Evolutionary conservation across 2,888 invertebrate genomes (phyloP).

Genomic region (Eupithecia subfuscata): DNA sequence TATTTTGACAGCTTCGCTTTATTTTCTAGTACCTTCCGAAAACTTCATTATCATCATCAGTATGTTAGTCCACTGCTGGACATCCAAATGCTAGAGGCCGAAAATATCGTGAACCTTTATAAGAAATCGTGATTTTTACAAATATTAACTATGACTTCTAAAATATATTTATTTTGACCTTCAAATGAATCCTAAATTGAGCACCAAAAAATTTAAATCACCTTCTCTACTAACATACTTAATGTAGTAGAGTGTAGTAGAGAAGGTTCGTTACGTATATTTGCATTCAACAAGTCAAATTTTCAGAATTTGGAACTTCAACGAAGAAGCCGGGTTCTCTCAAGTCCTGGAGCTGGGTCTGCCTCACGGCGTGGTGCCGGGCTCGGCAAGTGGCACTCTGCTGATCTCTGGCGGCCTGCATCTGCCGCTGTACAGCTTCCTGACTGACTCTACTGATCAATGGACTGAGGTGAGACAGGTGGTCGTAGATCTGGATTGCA

Average conservation of each 20-base stretch:
- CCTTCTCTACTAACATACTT: too few relatives aligned
- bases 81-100: too few relatives aligned
- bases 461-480: constrained; percentile 57
- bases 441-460: constrained; percentile 69
- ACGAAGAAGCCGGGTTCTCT: constrained; percentile 88
- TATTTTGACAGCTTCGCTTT: too few relatives aligned
- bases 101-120: too few relatives aligned
- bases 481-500: neutral
- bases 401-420: constrained; percentile 86
- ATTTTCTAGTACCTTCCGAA: too few relatives aligned
- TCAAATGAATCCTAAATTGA: neutral
- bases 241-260: too few relatives aligned
- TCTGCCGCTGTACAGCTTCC: constrained; percentile 77
- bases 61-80: too few relatives aligned
- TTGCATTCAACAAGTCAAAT: too few relatives aligned
- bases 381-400: constrained; percentile 85
- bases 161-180: neutral
- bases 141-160: too few relatives aligned
- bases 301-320: constrained; percentile 87
- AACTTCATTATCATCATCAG: too few relatives aligned
- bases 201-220: neutral
- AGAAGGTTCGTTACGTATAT: too few relatives aligned
- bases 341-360: constrained; percentile 87
- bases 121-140: too few relatives aligned
- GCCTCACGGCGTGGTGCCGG: constrained; percentile 86